A percentile compares a stretch with the other conserved stretches of the same genome.
Conservation (phyloP, 2,888 invertebrate genomes). For the Trichogramma evanescens region DNA sequence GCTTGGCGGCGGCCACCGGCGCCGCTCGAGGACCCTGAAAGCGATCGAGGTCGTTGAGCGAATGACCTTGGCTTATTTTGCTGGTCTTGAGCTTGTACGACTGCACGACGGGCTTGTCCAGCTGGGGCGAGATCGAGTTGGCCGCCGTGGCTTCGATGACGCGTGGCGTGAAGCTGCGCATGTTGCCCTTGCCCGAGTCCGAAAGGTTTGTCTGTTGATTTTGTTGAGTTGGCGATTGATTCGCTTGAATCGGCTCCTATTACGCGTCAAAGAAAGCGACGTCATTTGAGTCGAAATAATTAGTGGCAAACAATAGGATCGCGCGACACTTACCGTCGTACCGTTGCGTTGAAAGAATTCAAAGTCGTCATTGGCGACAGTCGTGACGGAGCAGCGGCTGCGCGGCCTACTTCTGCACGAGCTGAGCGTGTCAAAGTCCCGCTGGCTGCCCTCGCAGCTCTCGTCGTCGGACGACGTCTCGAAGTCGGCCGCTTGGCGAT, state of each 20-base stretch:
- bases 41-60: constrained; percentile 46
- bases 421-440: constrained; percentile 44
- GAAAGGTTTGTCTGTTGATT: not conserved
- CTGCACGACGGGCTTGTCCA: constrained; percentile 36
- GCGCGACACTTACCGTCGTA: constrained; percentile 31
- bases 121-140: constrained; percentile 20
- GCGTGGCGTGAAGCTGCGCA: constrained; percentile 42
- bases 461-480: constrained; percentile 40
- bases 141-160: constrained; percentile 33
- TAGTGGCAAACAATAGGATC: too few relatives aligned
- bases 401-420: constrained; percentile 47
- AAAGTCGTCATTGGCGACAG: constrained; percentile 60
- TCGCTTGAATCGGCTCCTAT: not conserved
- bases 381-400: constrained; percentile 56
- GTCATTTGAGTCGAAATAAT: not conserved
- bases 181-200: constrained; percentile 36
- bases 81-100: constrained; percentile 37
- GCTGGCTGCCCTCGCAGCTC: constrained; percentile 37
- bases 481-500: constrained; percentile 32
- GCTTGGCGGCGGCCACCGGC: not conserved
- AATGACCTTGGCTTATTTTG: constrained; percentile 38
- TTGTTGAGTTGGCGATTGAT: too few relatives aligned
- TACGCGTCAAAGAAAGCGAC: not conserved
- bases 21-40: constrained; percentile 15
- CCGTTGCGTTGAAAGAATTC: constrained; percentile 53